phyloP scores from a whole-genome alignment of 1,140 invertebrate genomes.

The Branchinecta lindahli region DNA sequence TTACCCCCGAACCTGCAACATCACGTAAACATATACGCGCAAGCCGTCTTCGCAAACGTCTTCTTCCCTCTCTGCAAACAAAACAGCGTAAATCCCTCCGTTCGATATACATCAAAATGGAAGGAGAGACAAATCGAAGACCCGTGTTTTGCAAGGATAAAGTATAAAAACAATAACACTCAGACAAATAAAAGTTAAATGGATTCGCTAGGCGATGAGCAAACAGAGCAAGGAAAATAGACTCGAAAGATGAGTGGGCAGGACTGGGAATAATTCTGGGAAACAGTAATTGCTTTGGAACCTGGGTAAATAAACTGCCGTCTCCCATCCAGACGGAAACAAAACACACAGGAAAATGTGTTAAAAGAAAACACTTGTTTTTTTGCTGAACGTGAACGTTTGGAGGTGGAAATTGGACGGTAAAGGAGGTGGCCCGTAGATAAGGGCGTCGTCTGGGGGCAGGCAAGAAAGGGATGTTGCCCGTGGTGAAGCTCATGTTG shows the following conservation, averaged over 20 bases:
- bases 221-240: constrained; percentile 2
- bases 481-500: too few species aligned
- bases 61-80: background rate
- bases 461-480: too few species aligned
- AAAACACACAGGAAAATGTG: background rate
- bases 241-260: constrained; percentile 10
- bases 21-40: too few species aligned
- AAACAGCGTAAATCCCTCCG: background rate
- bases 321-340: background rate
- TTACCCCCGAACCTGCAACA: too few species aligned
- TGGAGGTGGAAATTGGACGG: too few species aligned
- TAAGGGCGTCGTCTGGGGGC: too few species aligned
- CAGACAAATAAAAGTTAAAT: constrained; percentile 10
- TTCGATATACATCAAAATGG: background rate
- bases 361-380: constrained; percentile 1
- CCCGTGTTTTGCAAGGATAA: constrained; percentile 8
- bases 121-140: constrained; percentile 8
- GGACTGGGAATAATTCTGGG: background rate
- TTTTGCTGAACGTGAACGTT: too few species aligned
- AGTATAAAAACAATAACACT: constrained; percentile 9
- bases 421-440: too few species aligned
- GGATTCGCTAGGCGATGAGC: constrained; percentile 7
- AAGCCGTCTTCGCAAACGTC: background rate
- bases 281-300: constrained; percentile 9
- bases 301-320: constrained; percentile 3